phyloP scores from a whole-genome alignment of 2,797 vertebrate genomes.

The Sebastes oblongus region DNA sequence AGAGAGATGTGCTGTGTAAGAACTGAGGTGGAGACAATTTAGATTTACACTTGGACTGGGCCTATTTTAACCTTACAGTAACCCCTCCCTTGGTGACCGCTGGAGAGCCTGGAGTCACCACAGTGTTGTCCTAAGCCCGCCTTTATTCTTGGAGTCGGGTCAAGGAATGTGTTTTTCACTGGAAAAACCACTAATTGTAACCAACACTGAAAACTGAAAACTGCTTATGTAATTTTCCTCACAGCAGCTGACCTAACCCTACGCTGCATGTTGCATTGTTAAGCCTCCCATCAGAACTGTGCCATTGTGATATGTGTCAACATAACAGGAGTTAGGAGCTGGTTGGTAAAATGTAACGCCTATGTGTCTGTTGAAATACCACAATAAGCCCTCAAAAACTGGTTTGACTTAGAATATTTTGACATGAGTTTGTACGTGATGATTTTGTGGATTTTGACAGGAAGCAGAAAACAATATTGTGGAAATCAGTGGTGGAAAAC shows the following conservation, averaged over 20 bases:
- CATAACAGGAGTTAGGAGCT: not conserved
- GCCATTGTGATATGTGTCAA: constrained; percentile 14
- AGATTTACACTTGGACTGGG: constrained; percentile 59
- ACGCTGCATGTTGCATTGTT: constrained; percentile 18
- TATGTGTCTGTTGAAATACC: not conserved
- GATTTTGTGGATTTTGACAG: not conserved
- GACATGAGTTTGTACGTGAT: not conserved
- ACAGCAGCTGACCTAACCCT: constrained; percentile 53
- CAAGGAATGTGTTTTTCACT: constrained; percentile 78
- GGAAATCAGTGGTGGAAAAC: not conserved
- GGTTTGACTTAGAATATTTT: not conserved
- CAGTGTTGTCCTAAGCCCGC: constrained; percentile 60
- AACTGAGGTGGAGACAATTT: constrained; percentile 8
- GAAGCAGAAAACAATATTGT: not conserved
- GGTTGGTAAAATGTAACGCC: not conserved
- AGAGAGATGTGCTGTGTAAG: constrained; percentile 1
- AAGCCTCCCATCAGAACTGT: not conserved
- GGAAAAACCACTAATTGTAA: constrained; percentile 78
- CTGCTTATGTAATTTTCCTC: constrained; percentile 68
- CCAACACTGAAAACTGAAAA: constrained; percentile 60
- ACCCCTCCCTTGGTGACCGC: constrained; percentile 69
- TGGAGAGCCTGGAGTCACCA: constrained; percentile 62
- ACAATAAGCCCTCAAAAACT: not conserved
- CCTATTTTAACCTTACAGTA: constrained; percentile 67
- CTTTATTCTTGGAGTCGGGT: constrained; percentile 60